Evolutionary conservation across 1,140 invertebrate species (phyloP), one percentile per base, ranked within the genome.

Genomic region (Listronotus oregonensis): DNA sequence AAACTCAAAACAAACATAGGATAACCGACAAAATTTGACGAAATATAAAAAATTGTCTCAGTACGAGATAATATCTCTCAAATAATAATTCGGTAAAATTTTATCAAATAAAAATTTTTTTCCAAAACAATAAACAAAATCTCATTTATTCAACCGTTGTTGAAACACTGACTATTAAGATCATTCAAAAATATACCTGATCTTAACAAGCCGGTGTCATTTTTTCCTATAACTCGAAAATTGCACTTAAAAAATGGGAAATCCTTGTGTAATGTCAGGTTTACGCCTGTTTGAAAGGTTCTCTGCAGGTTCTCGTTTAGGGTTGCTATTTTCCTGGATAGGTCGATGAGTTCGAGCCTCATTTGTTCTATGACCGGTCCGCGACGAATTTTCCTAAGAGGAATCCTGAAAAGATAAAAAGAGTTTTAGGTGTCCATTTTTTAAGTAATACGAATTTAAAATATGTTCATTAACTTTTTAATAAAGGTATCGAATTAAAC

Each of bases 381-480:
- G 78, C 67, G 0, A 78, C 77, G 37, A 82, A 82, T 32, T 80
- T 77, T 0, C 81, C 81, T 12, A 83, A 59, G 4, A 82, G 57
- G 67, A 83, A 82, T 9, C 71, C 71, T 73, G 57, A 43, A 66
- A 71, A 7, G 15, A 27, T 1, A 11, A 60, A 55, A 15, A 6
- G 5, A 27, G 5, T 27, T 27, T 27, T 27, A 27, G 21, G 5
- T 3, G 2, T 27, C 21, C 1, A 27, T 27, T 27, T 27, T 27
- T 27, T n/a, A n/a, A n/a, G n/a, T n/a, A n/a, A n/a, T n/a, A n/a
- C n/a, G n/a, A n/a, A n/a, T n/a, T n/a, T n/a, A n/a, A n/a, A n/a
- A n/a, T n/a, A n/a, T n/a, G n/a, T n/a, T n/a, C n/a, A n/a, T n/a
- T n/a, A n/a, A n/a, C n/a, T n/a, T n/a, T n/a, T n/a, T n/a, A n/a